These are phyloP conservation scores for Eidolon dupreanum DNA, from an alignment of 2,797 vertebrate species.

Conservation along the genomic window DNA sequence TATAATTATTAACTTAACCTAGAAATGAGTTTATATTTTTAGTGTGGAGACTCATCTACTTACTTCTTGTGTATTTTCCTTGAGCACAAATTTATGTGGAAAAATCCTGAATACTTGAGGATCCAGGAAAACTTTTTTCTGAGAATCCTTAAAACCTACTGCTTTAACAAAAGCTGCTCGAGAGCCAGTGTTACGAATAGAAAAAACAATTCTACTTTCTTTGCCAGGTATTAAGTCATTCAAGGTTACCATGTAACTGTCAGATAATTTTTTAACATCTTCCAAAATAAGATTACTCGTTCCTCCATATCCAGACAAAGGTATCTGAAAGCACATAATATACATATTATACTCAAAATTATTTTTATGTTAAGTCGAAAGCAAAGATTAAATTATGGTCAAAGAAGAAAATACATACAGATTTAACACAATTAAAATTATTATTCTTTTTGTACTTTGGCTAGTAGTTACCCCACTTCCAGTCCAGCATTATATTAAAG, in stretches of 20 bases:
- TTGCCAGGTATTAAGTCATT: conserved; percentile 84
- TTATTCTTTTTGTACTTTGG: not conserved
- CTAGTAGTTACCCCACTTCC: not conserved
- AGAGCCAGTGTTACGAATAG: conserved; percentile 93
- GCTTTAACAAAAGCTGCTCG: conserved; percentile 95
- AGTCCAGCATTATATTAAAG: not conserved
- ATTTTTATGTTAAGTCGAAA: conserved; percentile 53
- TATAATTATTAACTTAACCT: not conserved
- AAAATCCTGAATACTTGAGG: conserved; percentile 88
- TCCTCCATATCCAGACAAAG: conserved; percentile 96
- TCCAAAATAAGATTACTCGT: conserved; percentile 95
- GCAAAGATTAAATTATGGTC: not conserved
- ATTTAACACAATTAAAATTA: conserved; percentile 47
- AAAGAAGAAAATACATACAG: not conserved
- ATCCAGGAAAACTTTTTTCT: conserved; percentile 86
- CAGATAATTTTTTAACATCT: conserved; percentile 92
- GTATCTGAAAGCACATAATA: conserved; percentile 88
- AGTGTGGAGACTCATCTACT: conserved; percentile 54
- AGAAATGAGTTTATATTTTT: conserved; percentile 18
- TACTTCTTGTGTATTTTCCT: conserved; percentile 94
- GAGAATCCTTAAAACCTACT: conserved; percentile 89
- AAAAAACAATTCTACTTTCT: conserved; percentile 89
- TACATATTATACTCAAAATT: conserved; percentile 42
- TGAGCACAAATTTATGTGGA: conserved; percentile 95
- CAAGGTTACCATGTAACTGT: conserved; percentile 90